Evolutionary conservation across 1,140 invertebrate species (phyloP).

Genomic region (Magallana ariakensis): DNA sequence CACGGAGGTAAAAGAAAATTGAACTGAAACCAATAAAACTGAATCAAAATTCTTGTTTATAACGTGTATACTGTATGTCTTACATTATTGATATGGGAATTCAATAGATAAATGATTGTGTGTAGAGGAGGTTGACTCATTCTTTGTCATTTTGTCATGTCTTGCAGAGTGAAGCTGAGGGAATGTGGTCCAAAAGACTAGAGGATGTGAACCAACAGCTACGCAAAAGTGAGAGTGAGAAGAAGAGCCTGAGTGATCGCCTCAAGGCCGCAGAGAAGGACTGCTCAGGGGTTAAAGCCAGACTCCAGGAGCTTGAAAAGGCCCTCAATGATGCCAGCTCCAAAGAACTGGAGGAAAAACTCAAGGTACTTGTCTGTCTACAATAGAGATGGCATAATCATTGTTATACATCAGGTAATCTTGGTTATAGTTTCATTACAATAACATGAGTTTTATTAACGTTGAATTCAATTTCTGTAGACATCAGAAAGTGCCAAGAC

Average conservation of each 20-base stretch:
- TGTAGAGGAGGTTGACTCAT: not conserved
- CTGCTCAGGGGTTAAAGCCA: conserved; percentile 65
- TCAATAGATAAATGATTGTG: not conserved
- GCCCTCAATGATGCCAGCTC: conserved; percentile 63
- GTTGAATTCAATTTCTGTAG: conserved; percentile 34
- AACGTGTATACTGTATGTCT: too few species aligned
- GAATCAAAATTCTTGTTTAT: too few species aligned
- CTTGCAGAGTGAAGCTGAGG: conserved; percentile 68
- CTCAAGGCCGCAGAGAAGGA: conserved; percentile 68
- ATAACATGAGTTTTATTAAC: too few species aligned
- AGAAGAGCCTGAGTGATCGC: conserved; percentile 59
- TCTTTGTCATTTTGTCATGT: conserved; percentile 47
- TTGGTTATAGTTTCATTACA: too few species aligned
- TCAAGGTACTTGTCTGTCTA: conserved; percentile 63
- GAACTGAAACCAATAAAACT: too few species aligned
- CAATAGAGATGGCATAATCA: not conserved
- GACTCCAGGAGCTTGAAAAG: conserved; percentile 71
- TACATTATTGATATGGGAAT: too few species aligned
- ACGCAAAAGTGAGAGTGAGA: conserved; percentile 66
- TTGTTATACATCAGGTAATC: not conserved
- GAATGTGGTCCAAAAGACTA: conserved; percentile 66
- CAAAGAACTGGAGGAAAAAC: conserved; percentile 67
- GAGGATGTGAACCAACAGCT: conserved; percentile 73
- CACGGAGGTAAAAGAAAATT: conserved; percentile 42
- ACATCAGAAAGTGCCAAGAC: conserved; percentile 42